Evolutionary conservation across 2,113 vertebrate species (phyloP).

Genomic region (Coturnix japonica): DNA sequence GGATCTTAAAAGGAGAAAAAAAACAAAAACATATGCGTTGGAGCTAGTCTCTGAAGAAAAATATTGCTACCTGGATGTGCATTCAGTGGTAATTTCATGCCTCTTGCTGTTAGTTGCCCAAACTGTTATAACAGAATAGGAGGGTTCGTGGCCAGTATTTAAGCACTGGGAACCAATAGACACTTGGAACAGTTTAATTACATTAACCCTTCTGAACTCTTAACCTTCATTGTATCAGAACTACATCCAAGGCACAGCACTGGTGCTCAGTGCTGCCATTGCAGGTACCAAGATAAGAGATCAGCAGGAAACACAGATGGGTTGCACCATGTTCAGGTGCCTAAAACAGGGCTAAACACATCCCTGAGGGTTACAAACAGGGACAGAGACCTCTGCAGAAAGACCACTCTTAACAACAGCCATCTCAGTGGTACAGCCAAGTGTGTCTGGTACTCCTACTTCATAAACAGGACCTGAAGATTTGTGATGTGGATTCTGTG

Average conservation of each 20-base stretch:
- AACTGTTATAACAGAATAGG: not conserved
- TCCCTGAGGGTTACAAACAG: not conserved
- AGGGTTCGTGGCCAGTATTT: not conserved
- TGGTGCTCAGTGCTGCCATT: not conserved
- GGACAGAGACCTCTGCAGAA: not conserved
- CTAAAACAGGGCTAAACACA: not conserved
- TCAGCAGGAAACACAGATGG: not conserved
- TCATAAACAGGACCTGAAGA: not conserved
- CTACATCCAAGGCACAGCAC: not conserved
- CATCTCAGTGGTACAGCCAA: not conserved
- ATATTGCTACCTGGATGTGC: not conserved
- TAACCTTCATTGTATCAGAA: not conserved
- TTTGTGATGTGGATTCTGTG: not conserved
- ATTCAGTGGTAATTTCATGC: not conserved
- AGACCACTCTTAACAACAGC: not conserved
- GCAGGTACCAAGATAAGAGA: fast-evolving
- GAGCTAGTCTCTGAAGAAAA: fast-evolving
- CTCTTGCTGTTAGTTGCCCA: slow-evolving; percentile 28
- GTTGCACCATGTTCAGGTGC: too few species aligned
- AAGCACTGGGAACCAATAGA: not conserved
- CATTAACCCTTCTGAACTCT: not conserved
- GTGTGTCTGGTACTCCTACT: too few species aligned
- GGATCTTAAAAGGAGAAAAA: not conserved
- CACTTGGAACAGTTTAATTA: not conserved
- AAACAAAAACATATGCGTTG: not conserved